Percentiles rank a stretch among this genome's conserved stretches.
phyloP scores from a whole-genome alignment of 2,888 invertebrate genomes.

The Amiota mariae region DNA sequence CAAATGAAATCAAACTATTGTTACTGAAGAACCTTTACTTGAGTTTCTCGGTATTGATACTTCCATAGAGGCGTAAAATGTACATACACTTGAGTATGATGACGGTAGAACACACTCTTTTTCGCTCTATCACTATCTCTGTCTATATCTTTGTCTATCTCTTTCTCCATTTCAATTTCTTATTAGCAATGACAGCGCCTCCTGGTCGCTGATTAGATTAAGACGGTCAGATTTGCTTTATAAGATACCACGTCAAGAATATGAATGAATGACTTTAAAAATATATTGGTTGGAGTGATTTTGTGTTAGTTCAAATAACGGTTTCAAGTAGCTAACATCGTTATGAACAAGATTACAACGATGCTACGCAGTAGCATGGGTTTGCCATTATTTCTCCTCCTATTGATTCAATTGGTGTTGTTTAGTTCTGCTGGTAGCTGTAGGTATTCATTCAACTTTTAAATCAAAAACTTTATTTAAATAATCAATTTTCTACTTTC shows the following conservation, averaged over 20 bases:
- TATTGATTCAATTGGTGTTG: neutral
- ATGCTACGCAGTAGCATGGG: too few relatives aligned
- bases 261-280: too few relatives aligned
- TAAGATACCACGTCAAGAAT: constrained; percentile 27
- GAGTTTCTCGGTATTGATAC: neutral
- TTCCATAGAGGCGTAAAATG: neutral
- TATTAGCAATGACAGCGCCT: constrained; percentile 2
- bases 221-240: constrained; percentile 53
- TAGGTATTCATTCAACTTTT: neutral
- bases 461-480: neutral
- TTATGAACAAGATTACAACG: neutral
- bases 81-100: neutral
- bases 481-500: neutral
- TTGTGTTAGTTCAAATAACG: constrained; percentile 49
- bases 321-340: constrained; percentile 41
- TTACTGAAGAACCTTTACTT: too few relatives aligned
- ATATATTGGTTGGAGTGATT: constrained; percentile 35
- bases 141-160: too few relatives aligned
- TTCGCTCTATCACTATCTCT: too few relatives aligned
- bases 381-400: constrained; percentile 8
- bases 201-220: constrained; percentile 57
- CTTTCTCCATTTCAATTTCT: too few relatives aligned
- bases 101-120: too few relatives aligned
- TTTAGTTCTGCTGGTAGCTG: neutral
- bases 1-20: too few relatives aligned